These are phyloP conservation scores for Hymenochirus boettgeri DNA, from an alignment of 2,113 vertebrate genomes.

Conservation along the genomic window DNA sequence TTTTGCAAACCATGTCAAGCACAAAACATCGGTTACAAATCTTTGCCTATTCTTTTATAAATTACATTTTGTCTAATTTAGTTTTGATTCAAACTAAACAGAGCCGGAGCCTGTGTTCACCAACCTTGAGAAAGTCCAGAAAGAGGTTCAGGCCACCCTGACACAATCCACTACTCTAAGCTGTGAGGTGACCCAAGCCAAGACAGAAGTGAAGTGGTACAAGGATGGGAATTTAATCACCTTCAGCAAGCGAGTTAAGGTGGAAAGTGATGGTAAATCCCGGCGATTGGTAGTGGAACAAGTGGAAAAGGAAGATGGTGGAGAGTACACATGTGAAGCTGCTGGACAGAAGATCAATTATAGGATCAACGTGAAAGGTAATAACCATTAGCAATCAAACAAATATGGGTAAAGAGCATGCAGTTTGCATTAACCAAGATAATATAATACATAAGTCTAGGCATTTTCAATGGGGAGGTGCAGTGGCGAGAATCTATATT, in stretches of 20 bases:
- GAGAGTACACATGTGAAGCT: slow-evolving; percentile 70
- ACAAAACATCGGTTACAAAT: too few relatives aligned
- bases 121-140: slow-evolving; percentile 49
- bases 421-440: too few relatives aligned
- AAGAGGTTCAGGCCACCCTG: slow-evolving; percentile 54
- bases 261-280: slow-evolving; percentile 56
- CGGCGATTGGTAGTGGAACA: slow-evolving; percentile 66
- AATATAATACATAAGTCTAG: too few relatives aligned
- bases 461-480: too few relatives aligned
- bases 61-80: too few relatives aligned
- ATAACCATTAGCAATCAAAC: background rate
- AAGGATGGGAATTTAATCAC: slow-evolving; percentile 66
- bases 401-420: too few relatives aligned
- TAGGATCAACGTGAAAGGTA: slow-evolving; percentile 58
- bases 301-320: slow-evolving; percentile 67
- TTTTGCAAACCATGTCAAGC: too few relatives aligned
- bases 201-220: slow-evolving; percentile 71
- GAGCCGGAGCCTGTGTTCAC: slow-evolving; percentile 42
- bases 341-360: slow-evolving; percentile 68
- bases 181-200: slow-evolving; percentile 72
- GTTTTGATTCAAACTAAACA: too few relatives aligned
- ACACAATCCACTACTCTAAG: slow-evolving; percentile 60
- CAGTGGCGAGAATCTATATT: too few relatives aligned
- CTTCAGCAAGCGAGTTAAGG: slow-evolving; percentile 55
- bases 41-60: too few relatives aligned